Percentiles rank a stretch among this genome's conserved stretches.
phyloP scores from a whole-genome alignment of 2,113 vertebrate genomes.

The Sylvilagus bachmani region DNA sequence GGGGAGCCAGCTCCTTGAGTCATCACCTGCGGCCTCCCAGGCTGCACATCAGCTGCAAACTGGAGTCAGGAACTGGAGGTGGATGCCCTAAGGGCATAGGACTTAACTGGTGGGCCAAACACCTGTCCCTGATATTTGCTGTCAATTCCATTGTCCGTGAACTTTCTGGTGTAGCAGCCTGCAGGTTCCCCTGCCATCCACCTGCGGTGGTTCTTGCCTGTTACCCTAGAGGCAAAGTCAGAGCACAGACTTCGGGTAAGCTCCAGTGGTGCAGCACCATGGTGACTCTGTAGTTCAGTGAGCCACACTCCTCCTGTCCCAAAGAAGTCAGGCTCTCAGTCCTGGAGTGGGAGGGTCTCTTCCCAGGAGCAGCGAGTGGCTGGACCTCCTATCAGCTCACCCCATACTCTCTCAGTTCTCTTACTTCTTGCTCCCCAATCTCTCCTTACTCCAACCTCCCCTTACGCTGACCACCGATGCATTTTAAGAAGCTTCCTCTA shows the following conservation, averaged over 20 bases:
- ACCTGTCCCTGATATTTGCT: too few species aligned
- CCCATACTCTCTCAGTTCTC: not conserved
- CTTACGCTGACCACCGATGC: not conserved
- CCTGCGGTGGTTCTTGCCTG: not conserved
- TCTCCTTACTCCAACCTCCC: not conserved
- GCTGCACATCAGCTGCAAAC: too few species aligned
- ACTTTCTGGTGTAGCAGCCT: not conserved
- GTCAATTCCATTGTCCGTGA: too few species aligned
- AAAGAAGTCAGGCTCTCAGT: not conserved
- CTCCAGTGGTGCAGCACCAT: not conserved
- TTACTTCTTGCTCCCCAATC: not conserved
- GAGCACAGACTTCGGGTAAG: not conserved
- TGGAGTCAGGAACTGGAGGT: too few species aligned
- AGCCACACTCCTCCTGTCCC: not conserved
- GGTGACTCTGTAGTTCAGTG: not conserved
- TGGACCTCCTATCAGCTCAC: not conserved
- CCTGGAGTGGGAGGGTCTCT: not conserved
- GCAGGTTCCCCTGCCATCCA: not conserved
- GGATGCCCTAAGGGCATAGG: too few species aligned
- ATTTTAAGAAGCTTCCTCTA: not conserved
- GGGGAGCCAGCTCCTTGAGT: too few species aligned
- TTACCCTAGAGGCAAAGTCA: not conserved
- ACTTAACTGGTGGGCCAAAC: too few species aligned
- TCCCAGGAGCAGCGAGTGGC: not conserved
- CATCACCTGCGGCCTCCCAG: too few species aligned